Conservation (phyloP, 1,140 invertebrate species). For the Delia radicum region DNA sequence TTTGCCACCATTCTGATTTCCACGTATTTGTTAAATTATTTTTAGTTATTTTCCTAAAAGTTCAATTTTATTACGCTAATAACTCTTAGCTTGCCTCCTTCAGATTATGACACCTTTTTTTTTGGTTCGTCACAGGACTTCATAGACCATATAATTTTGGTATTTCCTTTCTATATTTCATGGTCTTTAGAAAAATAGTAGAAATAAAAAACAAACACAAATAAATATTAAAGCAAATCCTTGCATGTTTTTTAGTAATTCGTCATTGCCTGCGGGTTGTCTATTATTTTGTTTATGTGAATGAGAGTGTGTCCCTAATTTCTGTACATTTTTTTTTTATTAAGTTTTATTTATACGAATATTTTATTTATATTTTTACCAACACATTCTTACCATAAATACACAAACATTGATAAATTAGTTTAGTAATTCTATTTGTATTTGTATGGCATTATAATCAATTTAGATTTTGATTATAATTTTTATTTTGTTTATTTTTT, state of each 20-base stretch:
- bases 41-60: neutral
- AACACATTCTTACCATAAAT: neutral
- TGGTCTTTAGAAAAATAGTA: neutral
- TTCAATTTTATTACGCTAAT: neutral
- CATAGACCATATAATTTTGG: neutral
- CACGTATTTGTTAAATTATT: no score
- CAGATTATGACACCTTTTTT: neutral
- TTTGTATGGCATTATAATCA: neutral
- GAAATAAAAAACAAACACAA: neutral
- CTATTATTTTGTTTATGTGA: conserved; percentile 5
- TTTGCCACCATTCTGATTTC: no score
- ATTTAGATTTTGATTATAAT: conserved; percentile 5
- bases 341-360: neutral
- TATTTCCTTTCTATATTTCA: neutral
- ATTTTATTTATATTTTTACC: no score
- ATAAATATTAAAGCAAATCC: no score
- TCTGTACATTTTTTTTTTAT: neutral
- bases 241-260: conserved; percentile 22
- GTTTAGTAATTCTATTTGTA: neutral
- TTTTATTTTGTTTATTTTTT: neutral
- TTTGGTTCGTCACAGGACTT: neutral
- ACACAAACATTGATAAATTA: neutral
- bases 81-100: neutral
- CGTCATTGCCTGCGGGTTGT: conserved; percentile 23
- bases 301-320: neutral